Percentiles rank a stretch among this genome's conserved stretches.
Evolutionary conservation across 2,888 invertebrate genomes (phyloP).

Genomic region (Acronicta leporina): DNA sequence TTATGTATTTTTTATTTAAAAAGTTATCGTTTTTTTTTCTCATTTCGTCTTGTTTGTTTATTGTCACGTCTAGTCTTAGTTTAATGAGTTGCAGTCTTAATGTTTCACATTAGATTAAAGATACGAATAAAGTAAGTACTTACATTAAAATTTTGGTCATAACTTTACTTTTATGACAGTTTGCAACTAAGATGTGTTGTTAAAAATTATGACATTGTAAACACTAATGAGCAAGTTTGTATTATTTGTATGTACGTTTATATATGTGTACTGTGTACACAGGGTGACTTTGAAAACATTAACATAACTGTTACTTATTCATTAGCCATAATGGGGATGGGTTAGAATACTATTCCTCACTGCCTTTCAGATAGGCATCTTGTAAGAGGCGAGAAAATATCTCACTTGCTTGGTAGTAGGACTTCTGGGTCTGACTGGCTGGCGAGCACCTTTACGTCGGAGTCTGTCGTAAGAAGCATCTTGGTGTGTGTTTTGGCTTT

Average conservation of each 20-base stretch:
- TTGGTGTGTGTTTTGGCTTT: no score
- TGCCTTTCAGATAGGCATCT: no score
- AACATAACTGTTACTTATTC: no score
- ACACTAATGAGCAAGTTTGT: conserved; percentile 33
- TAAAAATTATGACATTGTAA: conserved; percentile 43
- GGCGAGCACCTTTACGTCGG: no score
- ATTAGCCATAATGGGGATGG: no score
- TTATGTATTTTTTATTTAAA: conserved; percentile 20
- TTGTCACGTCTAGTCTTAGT: conserved; percentile 7
- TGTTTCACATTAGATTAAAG: conserved; percentile 23
- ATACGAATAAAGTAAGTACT: conserved; percentile 20
- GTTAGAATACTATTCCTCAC: no score
- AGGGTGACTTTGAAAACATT: no score
- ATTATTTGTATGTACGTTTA: conserved; percentile 20
- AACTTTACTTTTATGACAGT: conserved; percentile 42
- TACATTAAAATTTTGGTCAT: conserved; percentile 38
- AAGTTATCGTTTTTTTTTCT: conserved; percentile 18
- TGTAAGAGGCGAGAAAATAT: no score
- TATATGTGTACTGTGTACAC: no score
- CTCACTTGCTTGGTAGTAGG: no score
- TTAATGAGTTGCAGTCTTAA: conserved; percentile 23
- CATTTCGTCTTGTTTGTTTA: conserved; percentile 13
- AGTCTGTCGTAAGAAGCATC: no score
- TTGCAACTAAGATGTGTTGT: conserved; percentile 40
- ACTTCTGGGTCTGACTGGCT: no score